These are phyloP conservation scores for Drosophila bifasciata DNA, from an alignment of 1,140 invertebrate genomes.

Conservation along the genomic window DNA sequence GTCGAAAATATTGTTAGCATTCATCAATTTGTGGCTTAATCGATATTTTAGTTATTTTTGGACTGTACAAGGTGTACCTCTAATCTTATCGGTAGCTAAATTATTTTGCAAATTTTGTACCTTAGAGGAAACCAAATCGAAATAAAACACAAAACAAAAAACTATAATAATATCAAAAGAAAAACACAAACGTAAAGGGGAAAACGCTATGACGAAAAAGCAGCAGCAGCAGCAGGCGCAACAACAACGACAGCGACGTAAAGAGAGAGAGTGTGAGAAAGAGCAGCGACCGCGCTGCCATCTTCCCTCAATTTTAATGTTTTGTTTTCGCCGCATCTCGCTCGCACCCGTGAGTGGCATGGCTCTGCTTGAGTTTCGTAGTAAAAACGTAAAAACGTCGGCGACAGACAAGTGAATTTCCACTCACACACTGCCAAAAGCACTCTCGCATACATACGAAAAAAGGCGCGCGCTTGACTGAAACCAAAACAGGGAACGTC, in stretches of 20 bases:
- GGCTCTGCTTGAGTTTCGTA: constrained; percentile 54
- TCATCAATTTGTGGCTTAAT: neutral
- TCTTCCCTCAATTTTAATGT: constrained; percentile 64
- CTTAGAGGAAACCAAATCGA: neutral
- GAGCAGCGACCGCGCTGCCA: constrained; percentile 20
- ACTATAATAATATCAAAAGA: neutral
- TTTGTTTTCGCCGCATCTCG: constrained; percentile 71
- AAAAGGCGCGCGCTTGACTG: constrained; percentile 67
- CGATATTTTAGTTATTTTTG: neutral
- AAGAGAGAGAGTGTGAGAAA: neutral
- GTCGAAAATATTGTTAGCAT: neutral
- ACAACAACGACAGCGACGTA: neutral
- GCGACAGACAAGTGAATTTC: constrained; percentile 72
- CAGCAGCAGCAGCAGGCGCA: constrained; percentile 7
- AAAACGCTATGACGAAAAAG: constrained; percentile 61
- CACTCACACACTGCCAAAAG: constrained; percentile 38
- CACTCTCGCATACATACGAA: constrained; percentile 7
- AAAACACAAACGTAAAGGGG: constrained; percentile 5
- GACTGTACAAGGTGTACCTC: no score
- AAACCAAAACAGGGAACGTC: constrained; percentile 65
- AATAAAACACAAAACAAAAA: neutral
- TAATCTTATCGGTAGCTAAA: neutral
- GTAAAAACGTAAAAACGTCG: constrained; percentile 71
- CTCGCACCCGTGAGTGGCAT: no score
- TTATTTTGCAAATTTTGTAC: neutral